These are phyloP conservation scores for Bubo bubo DNA, from an alignment of 2,113 vertebrate genomes.

Conservation along the genomic window DNA sequence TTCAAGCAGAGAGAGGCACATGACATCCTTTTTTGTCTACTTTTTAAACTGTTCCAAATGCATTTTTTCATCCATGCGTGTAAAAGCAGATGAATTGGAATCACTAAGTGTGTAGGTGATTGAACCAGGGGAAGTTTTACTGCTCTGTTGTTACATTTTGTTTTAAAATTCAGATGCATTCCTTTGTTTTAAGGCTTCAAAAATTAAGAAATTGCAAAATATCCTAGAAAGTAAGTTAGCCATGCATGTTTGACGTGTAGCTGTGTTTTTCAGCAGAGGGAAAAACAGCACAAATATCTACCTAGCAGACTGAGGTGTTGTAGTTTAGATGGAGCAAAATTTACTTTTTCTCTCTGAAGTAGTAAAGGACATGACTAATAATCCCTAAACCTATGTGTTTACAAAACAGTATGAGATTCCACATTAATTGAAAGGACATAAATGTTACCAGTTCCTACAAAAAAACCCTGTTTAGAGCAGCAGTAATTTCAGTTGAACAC, in stretches of 20 bases:
- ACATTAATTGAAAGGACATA: not conserved
- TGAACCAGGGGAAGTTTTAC: not conserved
- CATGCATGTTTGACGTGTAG: not conserved
- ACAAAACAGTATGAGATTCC: not conserved
- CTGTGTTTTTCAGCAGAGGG: not conserved
- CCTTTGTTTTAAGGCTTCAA: not conserved
- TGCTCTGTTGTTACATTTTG: not conserved
- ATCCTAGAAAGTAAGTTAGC: not conserved
- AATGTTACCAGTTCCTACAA: not conserved
- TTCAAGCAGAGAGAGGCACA: not conserved
- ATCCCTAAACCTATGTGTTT: not conserved
- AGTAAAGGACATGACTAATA: not conserved
- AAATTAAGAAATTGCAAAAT: not conserved
- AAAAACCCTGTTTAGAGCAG: not conserved
- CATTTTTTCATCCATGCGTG: not conserved
- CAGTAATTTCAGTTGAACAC: not conserved
- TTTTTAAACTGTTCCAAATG: not conserved
- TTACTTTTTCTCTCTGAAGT: not conserved
- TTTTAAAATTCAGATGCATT: not conserved
- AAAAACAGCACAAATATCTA: not conserved
- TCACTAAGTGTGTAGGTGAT: not conserved
- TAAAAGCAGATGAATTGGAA: not conserved
- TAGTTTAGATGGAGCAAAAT: not conserved
- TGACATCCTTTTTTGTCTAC: not conserved
- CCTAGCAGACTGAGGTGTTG: accelerated